Evolutionary conservation across 2,797 vertebrate genomes (phyloP).

Genomic region (Sphenopsis melanotis): DNA sequence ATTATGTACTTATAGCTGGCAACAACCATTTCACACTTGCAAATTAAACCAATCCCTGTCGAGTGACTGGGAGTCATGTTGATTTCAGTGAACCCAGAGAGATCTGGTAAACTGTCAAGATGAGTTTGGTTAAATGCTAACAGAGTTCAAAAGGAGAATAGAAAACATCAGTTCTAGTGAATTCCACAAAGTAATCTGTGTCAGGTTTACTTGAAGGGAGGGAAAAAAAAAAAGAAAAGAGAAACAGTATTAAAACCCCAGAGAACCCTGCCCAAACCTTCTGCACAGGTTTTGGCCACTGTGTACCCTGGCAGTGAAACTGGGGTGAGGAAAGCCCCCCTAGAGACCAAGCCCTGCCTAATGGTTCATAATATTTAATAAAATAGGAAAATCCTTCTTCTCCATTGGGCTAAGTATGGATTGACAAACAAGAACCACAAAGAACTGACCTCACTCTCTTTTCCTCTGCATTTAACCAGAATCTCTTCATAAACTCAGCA

Average conservation of each 20-base stretch:
- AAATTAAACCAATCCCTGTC: conserved; percentile 31
- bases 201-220: not conserved
- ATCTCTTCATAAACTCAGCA: not conserved
- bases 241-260: not conserved
- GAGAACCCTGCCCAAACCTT: not conserved
- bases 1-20: not conserved
- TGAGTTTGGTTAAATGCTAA: conserved; percentile 20
- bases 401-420: not conserved
- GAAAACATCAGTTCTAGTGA: conserved; percentile 13
- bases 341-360: not conserved
- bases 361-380: not conserved
- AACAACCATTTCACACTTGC: conserved; percentile 35
- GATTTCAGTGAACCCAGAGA: conserved; percentile 17
- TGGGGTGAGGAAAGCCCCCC: not conserved
- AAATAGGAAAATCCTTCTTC: not conserved
- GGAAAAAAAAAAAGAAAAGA: not conserved
- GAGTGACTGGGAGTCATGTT: not conserved
- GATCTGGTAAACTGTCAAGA: conserved; percentile 27
- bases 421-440: not conserved
- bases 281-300: not conserved
- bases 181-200: not conserved
- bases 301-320: not conserved
- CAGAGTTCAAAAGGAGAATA: conserved; percentile 11
- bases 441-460: not conserved
- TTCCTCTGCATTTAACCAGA: not conserved